phyloP scores from a whole-genome alignment of 1,140 invertebrate genomes.

The Halictus rubicundus region DNA sequence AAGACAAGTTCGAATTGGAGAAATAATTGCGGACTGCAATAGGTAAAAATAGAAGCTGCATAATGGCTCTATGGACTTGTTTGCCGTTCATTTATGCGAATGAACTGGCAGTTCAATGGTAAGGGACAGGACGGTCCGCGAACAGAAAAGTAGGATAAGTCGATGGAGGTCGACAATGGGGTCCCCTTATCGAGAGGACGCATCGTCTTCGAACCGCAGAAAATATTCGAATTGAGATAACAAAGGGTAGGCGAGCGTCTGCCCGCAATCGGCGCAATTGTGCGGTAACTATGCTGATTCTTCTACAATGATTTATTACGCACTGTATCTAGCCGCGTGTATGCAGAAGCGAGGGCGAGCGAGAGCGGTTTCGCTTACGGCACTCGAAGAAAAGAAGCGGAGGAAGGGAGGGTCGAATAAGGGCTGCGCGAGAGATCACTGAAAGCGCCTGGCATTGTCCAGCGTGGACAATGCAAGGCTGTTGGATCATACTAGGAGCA shows the following conservation, averaged over 20 bases:
- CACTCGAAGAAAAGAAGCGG: constrained; percentile 34
- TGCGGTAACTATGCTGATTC: constrained; percentile 34
- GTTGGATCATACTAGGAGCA: constrained; percentile 67
- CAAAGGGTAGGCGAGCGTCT: constrained; percentile 13
- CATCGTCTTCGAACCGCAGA: no score
- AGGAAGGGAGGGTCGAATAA: constrained; percentile 37
- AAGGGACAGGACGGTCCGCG: background rate
- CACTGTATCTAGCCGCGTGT: background rate
- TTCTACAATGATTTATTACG: constrained; percentile 31
- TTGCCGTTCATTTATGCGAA: no score
- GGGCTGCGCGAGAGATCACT: constrained; percentile 41
- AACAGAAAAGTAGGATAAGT: background rate
- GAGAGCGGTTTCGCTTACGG: constrained; percentile 18
- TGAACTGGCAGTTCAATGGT: no score
- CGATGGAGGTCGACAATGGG: background rate
- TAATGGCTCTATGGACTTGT: no score
- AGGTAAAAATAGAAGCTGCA: background rate
- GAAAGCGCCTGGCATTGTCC: constrained; percentile 71
- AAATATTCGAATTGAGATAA: constrained; percentile 40
- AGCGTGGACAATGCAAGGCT: constrained; percentile 72
- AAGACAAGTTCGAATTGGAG: no score
- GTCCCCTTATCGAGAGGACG: no score
- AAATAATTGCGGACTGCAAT: background rate
- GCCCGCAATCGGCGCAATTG: constrained; percentile 44
- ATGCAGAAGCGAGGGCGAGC: constrained; percentile 12